Conservation (phyloP, 2,888 invertebrate species). For the Anarsia innoxiella region DNA sequence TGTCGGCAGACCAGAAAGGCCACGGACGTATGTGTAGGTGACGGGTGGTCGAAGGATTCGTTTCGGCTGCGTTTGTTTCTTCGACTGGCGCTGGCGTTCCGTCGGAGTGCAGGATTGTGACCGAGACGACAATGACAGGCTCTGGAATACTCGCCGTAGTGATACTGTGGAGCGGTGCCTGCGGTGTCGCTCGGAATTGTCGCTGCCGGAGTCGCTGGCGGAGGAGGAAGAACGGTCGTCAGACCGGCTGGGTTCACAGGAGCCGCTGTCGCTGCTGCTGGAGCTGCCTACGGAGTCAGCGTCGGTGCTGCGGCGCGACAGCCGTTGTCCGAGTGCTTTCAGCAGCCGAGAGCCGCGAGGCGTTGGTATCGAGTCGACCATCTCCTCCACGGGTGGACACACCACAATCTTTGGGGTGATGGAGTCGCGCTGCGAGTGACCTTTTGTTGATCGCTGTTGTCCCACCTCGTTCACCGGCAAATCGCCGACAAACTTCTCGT, state of each 20-base stretch:
- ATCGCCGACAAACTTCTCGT: slow-evolving; percentile 50
- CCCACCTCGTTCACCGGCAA: slow-evolving; percentile 40
- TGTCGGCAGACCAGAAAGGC: slow-evolving; percentile 87
- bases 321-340: slow-evolving; percentile 78
- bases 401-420: slow-evolving; percentile 64
- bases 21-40: slow-evolving; percentile 86
- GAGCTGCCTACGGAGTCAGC: slow-evolving; percentile 60
- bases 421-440: slow-evolving; percentile 41
- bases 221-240: slow-evolving; percentile 70
- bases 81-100: slow-evolving; percentile 56
- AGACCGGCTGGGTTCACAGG: slow-evolving; percentile 49
- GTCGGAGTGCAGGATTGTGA: slow-evolving; percentile 78
- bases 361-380: slow-evolving; percentile 73
- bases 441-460: slow-evolving; percentile 37
- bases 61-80: slow-evolving; percentile 80
- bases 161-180: slow-evolving; percentile 77
- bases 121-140: slow-evolving; percentile 77
- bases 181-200: slow-evolving; percentile 69
- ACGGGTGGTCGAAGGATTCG: slow-evolving; percentile 86
- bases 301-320: slow-evolving; percentile 71
- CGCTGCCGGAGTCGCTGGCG: slow-evolving; percentile 79
- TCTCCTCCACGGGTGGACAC: slow-evolving; percentile 66
- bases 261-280: slow-evolving; percentile 63
- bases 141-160: slow-evolving; percentile 82
- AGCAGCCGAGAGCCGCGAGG: slow-evolving; percentile 78